These are phyloP conservation scores for Capromys pilorides DNA, from an alignment of 2,797 vertebrate genomes.

Conservation along the genomic window DNA sequence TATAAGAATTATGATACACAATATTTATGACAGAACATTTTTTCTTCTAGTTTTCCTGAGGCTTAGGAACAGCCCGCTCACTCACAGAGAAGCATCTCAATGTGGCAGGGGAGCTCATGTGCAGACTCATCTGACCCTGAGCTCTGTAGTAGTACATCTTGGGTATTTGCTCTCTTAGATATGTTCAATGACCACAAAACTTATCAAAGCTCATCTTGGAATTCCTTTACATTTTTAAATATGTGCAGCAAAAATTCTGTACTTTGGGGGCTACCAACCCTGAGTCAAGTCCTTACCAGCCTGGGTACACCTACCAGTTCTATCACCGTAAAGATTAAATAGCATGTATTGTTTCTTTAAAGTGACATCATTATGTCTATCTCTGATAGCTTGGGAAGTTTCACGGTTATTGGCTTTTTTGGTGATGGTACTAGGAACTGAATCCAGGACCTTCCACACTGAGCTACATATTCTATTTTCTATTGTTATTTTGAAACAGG, in stretches of 20 bases:
- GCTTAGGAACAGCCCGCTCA: neutral
- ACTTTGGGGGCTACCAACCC: neutral
- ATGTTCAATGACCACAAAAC: neutral
- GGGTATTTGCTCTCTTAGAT: neutral
- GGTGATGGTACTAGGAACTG: too few species aligned
- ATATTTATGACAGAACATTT: neutral
- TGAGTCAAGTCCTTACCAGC: too few species aligned
- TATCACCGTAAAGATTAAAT: neutral
- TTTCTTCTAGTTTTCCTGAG: too few species aligned
- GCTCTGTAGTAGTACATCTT: neutral
- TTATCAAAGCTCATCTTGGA: neutral
- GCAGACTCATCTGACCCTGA: neutral
- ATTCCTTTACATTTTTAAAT: neutral
- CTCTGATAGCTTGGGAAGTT: too few species aligned
- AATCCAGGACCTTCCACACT: too few species aligned
- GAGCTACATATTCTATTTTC: too few species aligned
- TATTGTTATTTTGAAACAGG: too few species aligned
- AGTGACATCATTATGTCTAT: neutral
- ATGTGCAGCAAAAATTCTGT: neutral
- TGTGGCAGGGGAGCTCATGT: neutral
- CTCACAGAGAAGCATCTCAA: neutral
- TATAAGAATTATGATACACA: neutral
- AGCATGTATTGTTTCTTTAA: neutral
- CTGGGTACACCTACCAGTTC: neutral
- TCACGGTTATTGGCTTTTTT: neutral